A percentile compares a stretch with the other conserved stretches of the same genome.
phyloP scores from a whole-genome alignment of 2,113 vertebrate species.

The Strix uralensis region DNA sequence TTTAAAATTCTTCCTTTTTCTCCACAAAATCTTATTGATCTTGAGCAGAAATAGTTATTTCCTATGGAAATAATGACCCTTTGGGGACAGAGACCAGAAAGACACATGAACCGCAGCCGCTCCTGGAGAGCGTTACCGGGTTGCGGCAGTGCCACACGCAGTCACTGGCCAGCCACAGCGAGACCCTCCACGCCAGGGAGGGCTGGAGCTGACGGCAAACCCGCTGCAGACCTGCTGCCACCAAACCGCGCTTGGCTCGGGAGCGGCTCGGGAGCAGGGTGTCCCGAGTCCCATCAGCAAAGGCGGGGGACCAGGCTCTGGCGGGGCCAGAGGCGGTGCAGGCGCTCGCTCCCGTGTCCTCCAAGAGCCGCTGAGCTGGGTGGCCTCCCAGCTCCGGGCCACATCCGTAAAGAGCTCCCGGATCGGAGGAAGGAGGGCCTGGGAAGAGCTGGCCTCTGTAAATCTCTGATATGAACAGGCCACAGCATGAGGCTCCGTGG shows the following conservation, averaged over 20 bases:
- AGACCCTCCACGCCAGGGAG: background rate
- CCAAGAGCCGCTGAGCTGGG: rapidly evolving
- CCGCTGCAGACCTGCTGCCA: background rate
- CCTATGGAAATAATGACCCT: constrained; percentile 1
- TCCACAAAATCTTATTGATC: constrained; percentile 54
- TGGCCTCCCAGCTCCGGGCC: background rate
- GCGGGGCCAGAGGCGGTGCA: background rate
- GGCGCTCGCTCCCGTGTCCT: background rate
- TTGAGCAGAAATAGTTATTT: constrained; percentile 43
- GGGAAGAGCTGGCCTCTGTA: background rate
- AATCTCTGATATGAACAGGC: background rate
- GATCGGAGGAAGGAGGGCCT: background rate
- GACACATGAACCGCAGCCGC: background rate
- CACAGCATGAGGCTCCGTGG: background rate
- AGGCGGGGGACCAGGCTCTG: background rate
- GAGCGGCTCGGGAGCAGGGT: background rate
- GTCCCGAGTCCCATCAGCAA: rapidly evolving
- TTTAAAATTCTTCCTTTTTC: constrained; percentile 24
- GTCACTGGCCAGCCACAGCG: rapidly evolving
- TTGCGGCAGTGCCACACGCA: background rate
- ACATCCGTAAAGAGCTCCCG: too few relatives aligned
- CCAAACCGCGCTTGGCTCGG: background rate
- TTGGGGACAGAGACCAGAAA: background rate
- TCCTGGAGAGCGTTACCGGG: background rate
- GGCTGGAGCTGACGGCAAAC: background rate